Evolutionary conservation across 2,113 vertebrate species (phyloP), one percentile per base, ranked within the genome.

Genomic region (Eulemur macaco): DNA sequence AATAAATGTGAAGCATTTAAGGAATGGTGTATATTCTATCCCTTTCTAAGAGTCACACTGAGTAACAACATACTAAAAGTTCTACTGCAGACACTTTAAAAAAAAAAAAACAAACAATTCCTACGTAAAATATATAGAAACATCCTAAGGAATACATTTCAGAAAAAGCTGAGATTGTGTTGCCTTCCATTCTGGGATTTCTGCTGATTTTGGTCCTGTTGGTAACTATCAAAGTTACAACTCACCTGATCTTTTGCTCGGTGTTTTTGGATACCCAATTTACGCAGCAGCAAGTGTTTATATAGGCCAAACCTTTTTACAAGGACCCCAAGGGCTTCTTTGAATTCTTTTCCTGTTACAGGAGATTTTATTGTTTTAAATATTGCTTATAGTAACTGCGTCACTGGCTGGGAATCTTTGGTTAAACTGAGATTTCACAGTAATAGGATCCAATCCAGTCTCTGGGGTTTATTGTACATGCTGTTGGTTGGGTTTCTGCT

Each of bases 391-490:
- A 94, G 89, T 96, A 92, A 91, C 54, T 97, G 80, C 71, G 95
- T 96, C 97, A 95, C 89, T 98, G 96, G 95, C 96, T 97, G 95
- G 84, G 96, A 97, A 95, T 98, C 96, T 96, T 96, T 84, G 92
- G 89, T 80, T 87, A 95, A 93, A 69, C 68, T 80, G 89, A 94
- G 64, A 95, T 94, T 97, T 97, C 63, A 66, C 54, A 91, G 94
- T 87, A 93, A 77, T 81, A 89, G 83, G 58, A 91, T 86, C 31
- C 84, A 84, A 73, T n/a, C 39, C 83, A 63, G 63, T 91, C 94
- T 85, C 64, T 52, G 14, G 88, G 77, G 86, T 42, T 52, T 50
- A 18, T 21, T 89, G 89, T 90, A n/a, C 73, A 91, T 6, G 18
- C 94, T 81, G 73, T 96, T 52, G 63, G 73, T 89, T 84, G 86